Evolutionary conservation across 1,140 invertebrate species (phyloP).

Genomic region (Dendroctonus valens): DNA sequence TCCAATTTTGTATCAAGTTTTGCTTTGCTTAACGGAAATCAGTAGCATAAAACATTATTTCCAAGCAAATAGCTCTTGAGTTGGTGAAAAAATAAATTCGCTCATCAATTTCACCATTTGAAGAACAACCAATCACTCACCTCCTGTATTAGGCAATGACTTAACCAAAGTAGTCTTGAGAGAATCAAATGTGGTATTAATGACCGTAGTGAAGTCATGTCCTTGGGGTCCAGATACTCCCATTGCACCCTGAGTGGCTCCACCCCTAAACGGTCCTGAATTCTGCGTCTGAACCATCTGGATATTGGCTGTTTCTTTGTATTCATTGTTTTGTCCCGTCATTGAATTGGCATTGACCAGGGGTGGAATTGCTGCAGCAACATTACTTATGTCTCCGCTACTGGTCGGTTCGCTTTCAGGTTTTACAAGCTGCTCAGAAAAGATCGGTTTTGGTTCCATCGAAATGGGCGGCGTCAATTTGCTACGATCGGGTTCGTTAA

Average conservation of each 20-base stretch:
- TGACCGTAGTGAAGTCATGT: conserved; percentile 41
- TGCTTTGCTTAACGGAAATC: too few relatives aligned
- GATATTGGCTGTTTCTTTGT: background rate
- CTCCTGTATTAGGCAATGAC: conserved; percentile 35
- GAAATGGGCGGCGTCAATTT: conserved; percentile 38
- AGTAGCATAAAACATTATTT: too few relatives aligned
- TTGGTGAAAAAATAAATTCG: background rate
- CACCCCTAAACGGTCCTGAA: background rate
- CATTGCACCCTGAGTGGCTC: too few relatives aligned
- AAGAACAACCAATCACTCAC: conserved; percentile 14
- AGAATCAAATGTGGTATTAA: conserved; percentile 43
- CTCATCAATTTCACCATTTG: background rate
- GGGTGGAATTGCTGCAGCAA: background rate
- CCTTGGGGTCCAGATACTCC: conserved; percentile 24
- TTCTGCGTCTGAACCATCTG: background rate
- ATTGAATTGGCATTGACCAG: background rate
- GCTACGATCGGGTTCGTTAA: conserved; percentile 47
- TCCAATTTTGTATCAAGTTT: too few relatives aligned
- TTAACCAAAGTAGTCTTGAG: conserved; percentile 39
- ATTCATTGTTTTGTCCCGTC: background rate
- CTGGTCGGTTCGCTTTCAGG: background rate
- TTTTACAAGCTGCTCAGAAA: background rate
- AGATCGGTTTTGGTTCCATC: conserved; percentile 9
- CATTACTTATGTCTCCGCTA: too few relatives aligned
- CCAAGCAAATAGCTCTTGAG: background rate